Evolutionary conservation across 1,140 invertebrate species (phyloP).

Genomic region (Drosophila virilis): DNA sequence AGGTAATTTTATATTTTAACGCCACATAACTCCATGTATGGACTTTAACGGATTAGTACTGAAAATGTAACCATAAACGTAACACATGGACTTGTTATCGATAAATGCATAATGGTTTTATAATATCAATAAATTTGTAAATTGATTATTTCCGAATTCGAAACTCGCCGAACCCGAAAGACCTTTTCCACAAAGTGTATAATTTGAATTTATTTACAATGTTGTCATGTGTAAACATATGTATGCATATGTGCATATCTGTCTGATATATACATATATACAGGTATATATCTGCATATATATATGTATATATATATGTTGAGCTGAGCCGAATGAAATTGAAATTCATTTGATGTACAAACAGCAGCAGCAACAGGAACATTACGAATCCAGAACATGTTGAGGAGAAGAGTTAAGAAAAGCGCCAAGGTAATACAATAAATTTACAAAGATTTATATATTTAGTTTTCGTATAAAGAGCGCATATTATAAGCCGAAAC

Average conservation of each 20-base stretch:
- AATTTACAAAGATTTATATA: conserved; percentile 3
- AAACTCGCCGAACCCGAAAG: neutral
- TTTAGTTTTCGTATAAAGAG: no score
- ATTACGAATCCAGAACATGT: neutral
- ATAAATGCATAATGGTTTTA: no score
- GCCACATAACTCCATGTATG: no score
- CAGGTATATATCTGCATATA: no score
- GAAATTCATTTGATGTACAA: conserved; percentile 69
- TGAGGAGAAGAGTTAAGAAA: neutral
- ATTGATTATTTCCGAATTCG: neutral
- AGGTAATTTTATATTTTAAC: no score
- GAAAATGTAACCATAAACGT: no score
- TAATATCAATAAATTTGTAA: neutral
- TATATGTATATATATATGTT: conserved; percentile 4
- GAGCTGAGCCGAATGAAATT: conserved; percentile 50
- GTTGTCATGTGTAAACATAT: neutral
- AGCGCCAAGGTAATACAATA: conserved; percentile 20
- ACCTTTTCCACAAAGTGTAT: neutral
- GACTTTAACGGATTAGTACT: no score
- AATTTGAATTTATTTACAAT: conserved; percentile 7
- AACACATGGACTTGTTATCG: no score
- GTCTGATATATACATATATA: neutral
- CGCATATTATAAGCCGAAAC: neutral
- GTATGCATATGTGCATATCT: neutral
- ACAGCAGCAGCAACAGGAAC: conserved; percentile 22